Evolutionary conservation across 2,888 invertebrate species (phyloP).

Genomic region (Rhimphoctona megacephalus): DNA sequence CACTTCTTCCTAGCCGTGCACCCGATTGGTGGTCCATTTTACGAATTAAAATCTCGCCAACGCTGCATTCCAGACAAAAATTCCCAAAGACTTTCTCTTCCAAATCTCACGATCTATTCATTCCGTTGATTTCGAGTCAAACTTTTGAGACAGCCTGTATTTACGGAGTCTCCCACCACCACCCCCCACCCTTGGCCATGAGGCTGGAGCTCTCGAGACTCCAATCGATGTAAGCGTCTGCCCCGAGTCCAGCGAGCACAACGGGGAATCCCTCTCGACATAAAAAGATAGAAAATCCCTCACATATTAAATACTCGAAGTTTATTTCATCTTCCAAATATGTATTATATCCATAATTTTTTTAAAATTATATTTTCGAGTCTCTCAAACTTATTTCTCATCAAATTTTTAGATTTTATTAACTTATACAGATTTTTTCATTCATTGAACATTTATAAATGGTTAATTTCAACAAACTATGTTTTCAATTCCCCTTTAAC

Average conservation of each 20-base stretch:
- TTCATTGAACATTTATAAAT: no score
- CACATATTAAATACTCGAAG: neutral
- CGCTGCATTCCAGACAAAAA: neutral
- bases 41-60: neutral
- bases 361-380: neutral
- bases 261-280: conserved; percentile 68
- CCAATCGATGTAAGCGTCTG: conserved; percentile 81
- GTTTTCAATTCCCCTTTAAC: no score
- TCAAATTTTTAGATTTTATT: no score
- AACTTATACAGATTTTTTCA: no score
- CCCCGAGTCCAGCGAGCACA: conserved; percentile 71
- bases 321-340: neutral
- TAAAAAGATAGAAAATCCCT: conserved; percentile 41
- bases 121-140: neutral
- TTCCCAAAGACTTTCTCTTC: neutral
- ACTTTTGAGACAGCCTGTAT: neutral
- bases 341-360: neutral
- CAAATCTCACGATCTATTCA: neutral
- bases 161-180: neutral
- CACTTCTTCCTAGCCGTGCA: neutral
- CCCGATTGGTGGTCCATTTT: neutral
- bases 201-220: conserved; percentile 64
- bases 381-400: neutral
- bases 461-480: no score
- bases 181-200: conserved; percentile 68